phyloP scores from a whole-genome alignment of 2,797 vertebrate species.

The Onychomys leucogaster region DNA sequence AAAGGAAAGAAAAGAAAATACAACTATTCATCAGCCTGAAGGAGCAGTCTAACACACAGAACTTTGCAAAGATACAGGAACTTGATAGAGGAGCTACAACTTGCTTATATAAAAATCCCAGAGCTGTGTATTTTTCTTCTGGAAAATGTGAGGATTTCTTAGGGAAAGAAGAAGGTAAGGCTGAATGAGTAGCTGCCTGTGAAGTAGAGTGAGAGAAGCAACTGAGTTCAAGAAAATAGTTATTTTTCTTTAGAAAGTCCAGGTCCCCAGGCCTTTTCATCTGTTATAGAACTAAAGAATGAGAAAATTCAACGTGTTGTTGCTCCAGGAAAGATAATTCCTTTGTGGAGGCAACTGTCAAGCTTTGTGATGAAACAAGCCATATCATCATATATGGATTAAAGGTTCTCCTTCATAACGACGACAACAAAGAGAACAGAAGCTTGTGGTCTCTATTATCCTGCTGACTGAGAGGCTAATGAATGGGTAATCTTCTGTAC shows the following conservation, averaged over 20 bases:
- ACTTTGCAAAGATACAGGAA: neutral
- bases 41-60: neutral
- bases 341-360: neutral
- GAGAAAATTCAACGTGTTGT: neutral
- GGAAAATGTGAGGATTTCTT: neutral
- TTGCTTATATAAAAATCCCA: neutral
- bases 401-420: neutral
- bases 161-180: neutral
- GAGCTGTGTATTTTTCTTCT: neutral
- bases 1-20: too few species aligned
- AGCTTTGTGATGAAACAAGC: neutral
- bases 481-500: neutral
- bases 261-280: neutral
- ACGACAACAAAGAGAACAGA: neutral
- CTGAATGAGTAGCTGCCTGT: neutral
- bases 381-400: neutral
- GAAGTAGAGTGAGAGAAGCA: neutral
- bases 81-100: too few species aligned
- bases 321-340: neutral
- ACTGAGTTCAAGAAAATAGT: neutral
- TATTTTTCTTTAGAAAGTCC: constrained; percentile 7
- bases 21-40: fast-evolving
- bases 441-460: neutral
- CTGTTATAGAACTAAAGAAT: neutral
- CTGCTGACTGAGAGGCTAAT: neutral